These are phyloP conservation scores for Eleginops maclovinus DNA, from an alignment of 2,113 vertebrate species.

Conservation along the genomic window DNA sequence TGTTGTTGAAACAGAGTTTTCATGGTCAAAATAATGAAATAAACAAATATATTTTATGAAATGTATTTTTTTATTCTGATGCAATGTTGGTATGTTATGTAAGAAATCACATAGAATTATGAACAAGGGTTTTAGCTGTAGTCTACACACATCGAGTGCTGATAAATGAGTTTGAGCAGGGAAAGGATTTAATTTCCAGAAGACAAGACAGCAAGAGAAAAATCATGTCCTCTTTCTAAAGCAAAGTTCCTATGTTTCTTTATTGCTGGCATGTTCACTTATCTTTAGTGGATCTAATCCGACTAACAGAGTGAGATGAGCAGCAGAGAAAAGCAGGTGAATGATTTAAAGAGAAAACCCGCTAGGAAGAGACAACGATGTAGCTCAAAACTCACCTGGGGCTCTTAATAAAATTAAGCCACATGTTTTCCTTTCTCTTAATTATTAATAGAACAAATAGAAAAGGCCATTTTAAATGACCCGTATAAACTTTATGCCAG, in stretches of 20 bases:
- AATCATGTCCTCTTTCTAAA: too few relatives aligned
- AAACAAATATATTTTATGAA: not conserved
- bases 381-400: not conserved
- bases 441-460: too few relatives aligned
- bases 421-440: not conserved
- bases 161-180: not conserved
- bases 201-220: too few relatives aligned
- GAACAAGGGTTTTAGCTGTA: not conserved
- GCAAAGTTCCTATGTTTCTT: too few relatives aligned
- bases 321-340: too few relatives aligned
- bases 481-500: not conserved
- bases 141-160: not conserved
- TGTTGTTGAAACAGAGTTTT: not conserved
- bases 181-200: too few relatives aligned
- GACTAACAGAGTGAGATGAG: too few relatives aligned
- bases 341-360: too few relatives aligned
- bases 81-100: not conserved
- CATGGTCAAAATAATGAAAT: not conserved
- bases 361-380: too few relatives aligned
- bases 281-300: too few relatives aligned
- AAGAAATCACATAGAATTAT: not conserved
- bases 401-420: not conserved
- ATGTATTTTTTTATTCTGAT: not conserved
- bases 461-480: not conserved
- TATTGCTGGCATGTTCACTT: too few relatives aligned